phyloP scores from a whole-genome alignment of 2,888 invertebrate genomes.

The Drosophila subquinaria region DNA sequence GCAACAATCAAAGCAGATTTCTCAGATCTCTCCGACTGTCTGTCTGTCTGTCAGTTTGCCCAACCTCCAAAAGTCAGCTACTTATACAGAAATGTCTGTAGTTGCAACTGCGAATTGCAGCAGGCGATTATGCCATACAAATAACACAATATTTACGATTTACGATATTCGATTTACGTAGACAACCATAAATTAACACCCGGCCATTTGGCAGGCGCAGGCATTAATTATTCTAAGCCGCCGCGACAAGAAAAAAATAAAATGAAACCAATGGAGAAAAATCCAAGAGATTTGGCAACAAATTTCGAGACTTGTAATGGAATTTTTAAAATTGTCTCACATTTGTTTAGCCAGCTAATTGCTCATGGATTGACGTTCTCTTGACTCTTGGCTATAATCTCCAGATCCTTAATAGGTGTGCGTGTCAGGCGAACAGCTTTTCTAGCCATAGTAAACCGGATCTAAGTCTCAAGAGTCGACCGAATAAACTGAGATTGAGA shows the following conservation, averaged over 20 bases:
- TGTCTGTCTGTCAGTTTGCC: slow-evolving; percentile 33
- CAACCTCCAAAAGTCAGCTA: slow-evolving; percentile 49
- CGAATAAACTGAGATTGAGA: slow-evolving; percentile 47
- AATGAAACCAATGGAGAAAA: slow-evolving; percentile 10
- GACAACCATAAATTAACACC: slow-evolving; percentile 79
- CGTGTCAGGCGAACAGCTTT: slow-evolving; percentile 51
- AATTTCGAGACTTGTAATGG: slow-evolving; percentile 25
- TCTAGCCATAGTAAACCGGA: slow-evolving; percentile 62
- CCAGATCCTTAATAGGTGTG: slow-evolving; percentile 64
- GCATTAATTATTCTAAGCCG: slow-evolving; percentile 74
- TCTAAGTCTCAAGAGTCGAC: slow-evolving; percentile 62
- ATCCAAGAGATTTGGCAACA: slow-evolving; percentile 50
- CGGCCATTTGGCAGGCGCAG: slow-evolving; percentile 51
- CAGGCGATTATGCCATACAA: slow-evolving; percentile 58
- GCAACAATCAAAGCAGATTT: slow-evolving; percentile 56
- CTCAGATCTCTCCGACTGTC: slow-evolving; percentile 6
- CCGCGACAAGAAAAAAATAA: neutral
- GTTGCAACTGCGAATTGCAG: slow-evolving; percentile 41
- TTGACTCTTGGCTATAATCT: slow-evolving; percentile 35
- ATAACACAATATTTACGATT: slow-evolving; percentile 45
- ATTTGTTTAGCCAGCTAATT: slow-evolving; percentile 69
- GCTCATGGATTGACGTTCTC: slow-evolving; percentile 49
- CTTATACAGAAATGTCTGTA: slow-evolving; percentile 15
- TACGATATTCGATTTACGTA: slow-evolving; percentile 48
- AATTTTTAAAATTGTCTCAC: slow-evolving; percentile 72